Percentiles rank a stretch among this genome's conserved stretches.
Conservation (phyloP, 1,140 invertebrate species). For the Tetraneura akinire region DNA sequence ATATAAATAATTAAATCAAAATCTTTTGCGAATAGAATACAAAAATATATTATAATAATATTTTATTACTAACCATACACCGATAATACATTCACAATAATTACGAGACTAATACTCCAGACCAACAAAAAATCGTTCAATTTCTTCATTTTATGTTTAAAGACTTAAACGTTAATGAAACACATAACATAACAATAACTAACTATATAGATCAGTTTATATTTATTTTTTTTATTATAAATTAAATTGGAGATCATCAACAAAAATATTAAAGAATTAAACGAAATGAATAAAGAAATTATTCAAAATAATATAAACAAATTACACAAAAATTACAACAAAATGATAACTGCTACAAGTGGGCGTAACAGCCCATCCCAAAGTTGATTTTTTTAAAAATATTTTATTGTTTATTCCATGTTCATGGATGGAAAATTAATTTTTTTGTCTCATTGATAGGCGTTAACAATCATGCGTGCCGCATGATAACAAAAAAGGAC, state of each 20-base stretch:
- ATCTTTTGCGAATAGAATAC: too few relatives aligned
- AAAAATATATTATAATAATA: too few relatives aligned
- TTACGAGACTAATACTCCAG: background rate
- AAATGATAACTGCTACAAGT: constrained; percentile 45
- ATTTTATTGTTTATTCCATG: too few relatives aligned
- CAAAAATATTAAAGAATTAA: too few relatives aligned
- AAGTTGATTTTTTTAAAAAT: background rate
- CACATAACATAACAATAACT: too few relatives aligned
- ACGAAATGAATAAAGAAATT: background rate
- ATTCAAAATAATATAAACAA: background rate
- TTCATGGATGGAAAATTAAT: constrained; percentile 23
- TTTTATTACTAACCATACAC: background rate
- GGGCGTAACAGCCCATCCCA: constrained; percentile 20
- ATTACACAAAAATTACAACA: background rate
- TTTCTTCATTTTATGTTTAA: background rate
- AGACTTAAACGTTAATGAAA: background rate
- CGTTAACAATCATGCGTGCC: background rate
- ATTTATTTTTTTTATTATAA: too few relatives aligned
- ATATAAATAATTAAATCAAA: background rate
- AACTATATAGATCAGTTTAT: too few relatives aligned
- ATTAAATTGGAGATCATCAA: too few relatives aligned
- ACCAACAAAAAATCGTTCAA: background rate
- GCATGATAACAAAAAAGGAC: background rate
- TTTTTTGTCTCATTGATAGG: background rate
- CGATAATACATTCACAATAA: background rate